phyloP scores from a whole-genome alignment of 2,888 invertebrate species.

The Colletes collaris region DNA sequence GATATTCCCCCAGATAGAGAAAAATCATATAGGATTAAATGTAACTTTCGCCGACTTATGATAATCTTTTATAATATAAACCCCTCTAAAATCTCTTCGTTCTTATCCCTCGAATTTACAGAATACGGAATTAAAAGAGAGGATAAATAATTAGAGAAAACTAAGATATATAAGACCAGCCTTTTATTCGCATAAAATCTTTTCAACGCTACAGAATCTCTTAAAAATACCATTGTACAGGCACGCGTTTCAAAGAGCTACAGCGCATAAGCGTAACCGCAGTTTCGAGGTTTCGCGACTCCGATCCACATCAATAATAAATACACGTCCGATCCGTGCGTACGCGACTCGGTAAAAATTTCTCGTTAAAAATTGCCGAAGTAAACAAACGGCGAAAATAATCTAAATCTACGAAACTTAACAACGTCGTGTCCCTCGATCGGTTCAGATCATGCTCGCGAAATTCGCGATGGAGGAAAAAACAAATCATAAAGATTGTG shows the following conservation, averaged over 20 bases:
- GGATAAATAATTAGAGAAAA: neutral
- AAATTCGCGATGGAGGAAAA: neutral
- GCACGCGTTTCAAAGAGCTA: conserved; percentile 56
- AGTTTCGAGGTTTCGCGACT: conserved; percentile 31
- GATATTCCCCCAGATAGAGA: too few species aligned
- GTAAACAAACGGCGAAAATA: neutral
- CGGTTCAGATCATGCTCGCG: neutral
- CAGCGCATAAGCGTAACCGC: conserved; percentile 29
- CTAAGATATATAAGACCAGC: conserved; percentile 59
- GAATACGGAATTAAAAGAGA: neutral
- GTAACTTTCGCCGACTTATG: too few species aligned
- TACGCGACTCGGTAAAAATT: neutral
- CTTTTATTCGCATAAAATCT: conserved; percentile 65
- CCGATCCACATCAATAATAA: neutral
- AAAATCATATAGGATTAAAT: too few species aligned
- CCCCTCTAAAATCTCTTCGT: neutral
- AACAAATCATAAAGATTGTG: conserved; percentile 20
- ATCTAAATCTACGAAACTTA: conserved; percentile 1
- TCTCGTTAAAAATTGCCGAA: neutral
- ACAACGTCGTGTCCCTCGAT: conserved; percentile 3
- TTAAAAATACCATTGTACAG: conserved; percentile 70
- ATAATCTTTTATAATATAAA: neutral
- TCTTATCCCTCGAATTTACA: neutral
- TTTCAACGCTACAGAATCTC: conserved; percentile 53
- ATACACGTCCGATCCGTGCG: too few species aligned